Base-by-base conservation (phyloP, 2,113 vertebrate genomes). In the Physeter macrocephalus region DNA sequence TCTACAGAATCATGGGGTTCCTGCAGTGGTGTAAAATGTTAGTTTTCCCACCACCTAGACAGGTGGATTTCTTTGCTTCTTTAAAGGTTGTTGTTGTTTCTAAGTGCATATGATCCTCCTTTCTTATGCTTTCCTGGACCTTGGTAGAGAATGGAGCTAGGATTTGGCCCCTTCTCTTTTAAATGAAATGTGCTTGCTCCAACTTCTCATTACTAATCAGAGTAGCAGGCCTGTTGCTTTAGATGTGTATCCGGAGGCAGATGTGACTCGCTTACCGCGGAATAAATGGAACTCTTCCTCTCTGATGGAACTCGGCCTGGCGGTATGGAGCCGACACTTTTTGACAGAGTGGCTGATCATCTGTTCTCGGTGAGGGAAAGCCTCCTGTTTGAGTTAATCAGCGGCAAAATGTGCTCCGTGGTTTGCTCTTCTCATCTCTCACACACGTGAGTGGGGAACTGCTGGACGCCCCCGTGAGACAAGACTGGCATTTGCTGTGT, bases 161-260 rank as follows among this genome's bases (percentile, higher is more conserved):
- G 20, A 36, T 87, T 71, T 87, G n/a, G 67, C 27, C 21, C 86
- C 69, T n/a, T 86, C 36, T 94, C 31, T 91, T 90, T 72, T 34
- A 72, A 89, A 23, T 61, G 67, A 66, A 81, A 69, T 77, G 46
- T 39, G 67, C 29, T 62, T 72, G 6, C 15, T 29, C 21, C 25
- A 13, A 46, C 41, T 86, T 96, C 93, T 96, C 15, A 17, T 94
- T 80, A 75, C 93, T 92, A 89, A 69, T 92, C 62, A 41, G 72
- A 64, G 29, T 34, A 59, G 85, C 61, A 27, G 4, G 43, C 64
- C 92, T 82, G 80, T 77, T 77, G 77, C 49, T 94, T 90, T 74
- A 27, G 54, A 1, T 66, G 80, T 31, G 54, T 90, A n/a, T 69
- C 86, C 34, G 66, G 84, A 82, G 80, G 90, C 84, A 88, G 59